Conservation (phyloP, 2,113 vertebrate genomes). For the Onychorhynchus coronatus region DNA sequence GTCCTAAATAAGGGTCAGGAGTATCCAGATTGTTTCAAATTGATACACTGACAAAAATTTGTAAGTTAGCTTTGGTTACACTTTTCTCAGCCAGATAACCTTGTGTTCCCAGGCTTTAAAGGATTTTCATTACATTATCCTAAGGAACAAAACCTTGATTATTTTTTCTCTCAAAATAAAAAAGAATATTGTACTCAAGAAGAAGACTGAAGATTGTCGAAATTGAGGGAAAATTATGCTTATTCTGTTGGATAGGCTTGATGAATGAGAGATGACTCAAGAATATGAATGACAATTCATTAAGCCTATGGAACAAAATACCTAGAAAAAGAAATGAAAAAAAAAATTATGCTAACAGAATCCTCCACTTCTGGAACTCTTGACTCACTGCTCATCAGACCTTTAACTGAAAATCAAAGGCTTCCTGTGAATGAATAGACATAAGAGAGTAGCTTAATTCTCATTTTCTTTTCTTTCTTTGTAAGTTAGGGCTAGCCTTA, state of each 20-base stretch:
- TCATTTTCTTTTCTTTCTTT: background rate
- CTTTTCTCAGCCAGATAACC: background rate
- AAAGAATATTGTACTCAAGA: background rate
- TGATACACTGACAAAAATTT: background rate
- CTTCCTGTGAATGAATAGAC: background rate
- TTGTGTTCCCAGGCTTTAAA: background rate
- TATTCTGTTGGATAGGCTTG: background rate
- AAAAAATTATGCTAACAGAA: background rate
- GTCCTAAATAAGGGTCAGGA: background rate
- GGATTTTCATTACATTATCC: background rate
- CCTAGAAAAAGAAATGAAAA: background rate
- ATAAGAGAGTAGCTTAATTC: background rate
- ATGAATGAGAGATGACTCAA: background rate
- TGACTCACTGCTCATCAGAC: background rate
- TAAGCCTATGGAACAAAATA: background rate
- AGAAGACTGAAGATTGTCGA: background rate
- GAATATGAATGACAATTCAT: background rate
- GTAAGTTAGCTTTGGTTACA: background rate
- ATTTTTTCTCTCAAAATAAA: background rate
- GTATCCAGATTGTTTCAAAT: background rate
- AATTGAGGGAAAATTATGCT: background rate
- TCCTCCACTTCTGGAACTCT: background rate
- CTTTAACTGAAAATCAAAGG: background rate
- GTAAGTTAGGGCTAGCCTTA: background rate
- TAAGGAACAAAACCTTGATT: background rate